These are phyloP conservation scores for Sebastes glaucus DNA, from an alignment of 2,797 vertebrate species.

Conservation along the genomic window DNA sequence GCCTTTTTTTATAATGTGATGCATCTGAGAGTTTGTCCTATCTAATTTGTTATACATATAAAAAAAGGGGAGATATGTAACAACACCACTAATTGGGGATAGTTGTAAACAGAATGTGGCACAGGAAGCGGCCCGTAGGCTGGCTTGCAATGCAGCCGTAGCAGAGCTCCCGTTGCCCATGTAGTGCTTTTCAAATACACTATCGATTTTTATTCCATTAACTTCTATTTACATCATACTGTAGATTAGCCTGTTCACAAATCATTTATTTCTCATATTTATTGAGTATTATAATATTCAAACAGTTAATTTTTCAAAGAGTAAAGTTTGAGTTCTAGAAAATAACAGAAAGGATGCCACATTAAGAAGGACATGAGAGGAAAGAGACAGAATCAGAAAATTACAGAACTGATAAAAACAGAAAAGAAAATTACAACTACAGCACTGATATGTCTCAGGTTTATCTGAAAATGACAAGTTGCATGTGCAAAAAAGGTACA, in stretches of 20 bases:
- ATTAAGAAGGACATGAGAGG: conserved; percentile 54
- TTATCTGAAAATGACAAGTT: conserved; percentile 89
- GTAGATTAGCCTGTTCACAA: conserved; percentile 73
- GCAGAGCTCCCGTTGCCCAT: conserved; percentile 42
- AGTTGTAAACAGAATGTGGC: conserved; percentile 95
- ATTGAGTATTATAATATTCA: conserved; percentile 68
- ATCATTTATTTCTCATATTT: conserved; percentile 69
- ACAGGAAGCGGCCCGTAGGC: conserved; percentile 49
- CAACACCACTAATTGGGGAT: conserved; percentile 91
- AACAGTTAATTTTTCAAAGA: conserved; percentile 77
- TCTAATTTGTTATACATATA: conserved; percentile 83
- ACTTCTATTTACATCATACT: conserved; percentile 74
- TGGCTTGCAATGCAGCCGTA: conserved; percentile 46
- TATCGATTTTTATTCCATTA: conserved; percentile 56
- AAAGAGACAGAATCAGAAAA: conserved; percentile 38
- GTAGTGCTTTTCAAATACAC: conserved; percentile 62
- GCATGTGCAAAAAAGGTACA: conserved; percentile 90
- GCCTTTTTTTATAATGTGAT: conserved; percentile 55
- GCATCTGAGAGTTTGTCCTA: conserved; percentile 81
- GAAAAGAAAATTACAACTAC: conserved; percentile 31
- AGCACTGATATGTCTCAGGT: conserved; percentile 68
- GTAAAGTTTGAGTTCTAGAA: conserved; percentile 78
- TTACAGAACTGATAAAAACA: conserved; percentile 17
- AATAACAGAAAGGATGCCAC: conserved; percentile 75
- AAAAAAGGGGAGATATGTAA: conserved; percentile 89